Percentiles rank a stretch among this genome's conserved stretches.
phyloP scores from a whole-genome alignment of 1,140 invertebrate genomes.

The Cydia pomonella region DNA sequence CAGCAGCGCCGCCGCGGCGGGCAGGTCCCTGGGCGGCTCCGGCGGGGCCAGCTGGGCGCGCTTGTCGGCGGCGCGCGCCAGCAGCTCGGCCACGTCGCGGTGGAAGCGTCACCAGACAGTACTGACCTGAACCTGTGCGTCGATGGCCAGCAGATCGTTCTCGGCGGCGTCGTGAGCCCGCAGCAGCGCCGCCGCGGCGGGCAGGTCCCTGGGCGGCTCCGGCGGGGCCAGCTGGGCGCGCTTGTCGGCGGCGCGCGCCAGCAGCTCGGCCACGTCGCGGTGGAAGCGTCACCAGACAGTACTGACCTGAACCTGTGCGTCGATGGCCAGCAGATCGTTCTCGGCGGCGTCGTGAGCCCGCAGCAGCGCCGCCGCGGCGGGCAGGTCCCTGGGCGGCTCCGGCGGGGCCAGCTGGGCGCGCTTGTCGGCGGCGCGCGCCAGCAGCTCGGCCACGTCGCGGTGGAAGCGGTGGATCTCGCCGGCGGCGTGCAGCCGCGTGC shows the following conservation, averaged over 20 bases:
- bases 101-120: slow-evolving; percentile 58
- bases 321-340: slow-evolving; percentile 96
- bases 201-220: neutral
- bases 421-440: slow-evolving; percentile 86
- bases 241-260: too few relatives aligned
- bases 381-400: slow-evolving; percentile 32
- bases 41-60: slow-evolving; percentile 49
- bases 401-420: slow-evolving; percentile 50
- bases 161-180: neutral
- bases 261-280: slow-evolving; percentile 87
- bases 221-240: slow-evolving; percentile 46
- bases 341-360: slow-evolving; percentile 96
- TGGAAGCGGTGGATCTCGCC: slow-evolving; percentile 98
- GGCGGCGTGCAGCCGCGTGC: slow-evolving; percentile 93
- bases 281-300: slow-evolving; percentile 93
- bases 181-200: slow-evolving; percentile 44
- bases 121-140: slow-evolving; percentile 92
- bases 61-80: slow-evolving; percentile 86
- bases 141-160: slow-evolving; percentile 94
- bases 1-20: slow-evolving; percentile 76
- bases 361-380: slow-evolving; percentile 76
- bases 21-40: slow-evolving; percentile 31
- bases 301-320: slow-evolving; percentile 92
- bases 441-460: slow-evolving; percentile 95
- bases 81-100: slow-evolving; percentile 95